Base-by-base conservation (phyloP, 2,797 vertebrate genomes). In the Phyllotis vaccarum region DNA sequence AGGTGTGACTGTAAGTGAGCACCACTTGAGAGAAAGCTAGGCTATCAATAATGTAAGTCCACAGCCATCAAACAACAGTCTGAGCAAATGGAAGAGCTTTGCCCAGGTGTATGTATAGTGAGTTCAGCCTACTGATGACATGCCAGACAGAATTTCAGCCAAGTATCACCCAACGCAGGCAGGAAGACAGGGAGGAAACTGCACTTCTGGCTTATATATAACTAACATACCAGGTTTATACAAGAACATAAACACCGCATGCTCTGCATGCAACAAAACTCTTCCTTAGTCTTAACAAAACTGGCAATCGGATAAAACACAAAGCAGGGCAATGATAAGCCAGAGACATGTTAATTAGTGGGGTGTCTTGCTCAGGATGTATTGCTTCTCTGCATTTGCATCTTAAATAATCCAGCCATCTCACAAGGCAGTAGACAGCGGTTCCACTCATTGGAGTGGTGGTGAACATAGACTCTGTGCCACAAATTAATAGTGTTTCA, bases 371-470 rank as follows among this genome's bases (percentile, higher is more conserved):
- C 83, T 97, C 76, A 64, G 91, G 96, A 98, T 95, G 79, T 79
- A 98, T 62, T 97, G 94, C 31, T 97, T 98, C 97, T 96, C 95
- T 98, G 76, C 74, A 81, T 92, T 94, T 92, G 49, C 82, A 31
- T 95, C 90, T 96, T 98, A 97, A 98, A 97, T 98, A 98, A 98
- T 97, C 97, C 86, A 98, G 76, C 90, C 98, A 96, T 88, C 92
- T 97, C 97, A 93, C 91, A 75, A 98, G 93, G 90, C 97, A 97
- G 86, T 97, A 96, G 89, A 93, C 80, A 98, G 81, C 52, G 46
- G 13, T n/a, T 90, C 43, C 4, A 83, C 16, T 91, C 82, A 95
- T 0, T 75, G 37, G 74, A 94, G 72, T 72, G 37, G 37, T 43
- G 31, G 31, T 70, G 90, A 96, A 86, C 68, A 60, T 81, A 75